Evolutionary conservation across 2,888 invertebrate genomes (phyloP).

Genomic region (Polylopha cassiicola): DNA sequence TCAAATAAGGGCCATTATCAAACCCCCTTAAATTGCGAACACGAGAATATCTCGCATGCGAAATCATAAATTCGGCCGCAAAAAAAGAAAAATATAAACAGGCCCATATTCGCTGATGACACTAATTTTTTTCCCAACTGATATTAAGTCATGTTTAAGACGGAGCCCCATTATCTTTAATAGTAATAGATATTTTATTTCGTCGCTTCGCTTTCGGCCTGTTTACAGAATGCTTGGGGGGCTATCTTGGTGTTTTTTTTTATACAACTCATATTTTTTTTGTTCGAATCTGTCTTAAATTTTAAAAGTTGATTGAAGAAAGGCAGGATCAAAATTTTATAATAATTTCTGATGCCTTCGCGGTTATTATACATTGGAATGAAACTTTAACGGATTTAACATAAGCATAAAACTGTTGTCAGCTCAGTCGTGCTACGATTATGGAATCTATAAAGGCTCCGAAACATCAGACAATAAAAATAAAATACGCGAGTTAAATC

Average conservation of each 20-base stretch:
- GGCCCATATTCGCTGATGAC: constrained; percentile 66
- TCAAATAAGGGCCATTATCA: constrained; percentile 34
- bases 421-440: too few species aligned
- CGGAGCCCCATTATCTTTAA: constrained; percentile 74
- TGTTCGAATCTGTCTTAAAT: constrained; percentile 27
- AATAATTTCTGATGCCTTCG: too few species aligned
- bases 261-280: too few species aligned
- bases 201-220: constrained; percentile 68
- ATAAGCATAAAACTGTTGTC: too few species aligned
- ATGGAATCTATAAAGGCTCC: too few species aligned
- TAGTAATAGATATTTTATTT: constrained; percentile 79
- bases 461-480: too few species aligned
- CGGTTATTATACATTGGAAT: too few species aligned
- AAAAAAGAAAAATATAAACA: constrained; percentile 34
- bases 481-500: too few species aligned
- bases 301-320: not conserved
- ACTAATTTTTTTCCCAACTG: constrained; percentile 73
- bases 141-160: constrained; percentile 79
- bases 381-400: too few species aligned
- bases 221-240: constrained; percentile 60
- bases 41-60: constrained; percentile 33
- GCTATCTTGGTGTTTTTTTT: constrained; percentile 35
- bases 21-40: constrained; percentile 35
- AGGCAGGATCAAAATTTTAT: not conserved
- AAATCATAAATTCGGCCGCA: constrained; percentile 38